phyloP scores from a whole-genome alignment of 2,888 invertebrate species.

The Drosophila pseudotalamancana region DNA sequence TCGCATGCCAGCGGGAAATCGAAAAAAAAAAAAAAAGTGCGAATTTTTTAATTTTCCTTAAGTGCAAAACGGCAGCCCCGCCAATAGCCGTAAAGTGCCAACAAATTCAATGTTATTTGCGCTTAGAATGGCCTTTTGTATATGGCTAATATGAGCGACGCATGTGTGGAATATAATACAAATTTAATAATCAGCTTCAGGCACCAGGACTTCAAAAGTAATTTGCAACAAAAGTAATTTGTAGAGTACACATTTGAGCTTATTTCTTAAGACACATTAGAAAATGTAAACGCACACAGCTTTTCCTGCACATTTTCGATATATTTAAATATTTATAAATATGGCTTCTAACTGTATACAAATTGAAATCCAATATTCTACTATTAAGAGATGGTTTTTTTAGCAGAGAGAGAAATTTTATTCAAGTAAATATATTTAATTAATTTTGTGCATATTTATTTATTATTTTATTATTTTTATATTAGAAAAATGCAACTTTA shows the following conservation, averaged over 20 bases:
- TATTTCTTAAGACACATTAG: not conserved
- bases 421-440: too few relatives aligned
- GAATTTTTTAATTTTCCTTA: constrained; percentile 71
- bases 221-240: not conserved
- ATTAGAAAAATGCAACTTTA: too few relatives aligned
- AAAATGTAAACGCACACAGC: too few relatives aligned
- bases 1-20: constrained; percentile 57
- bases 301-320: too few relatives aligned
- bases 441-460: too few relatives aligned
- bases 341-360: too few relatives aligned
- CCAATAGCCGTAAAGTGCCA: constrained; percentile 61
- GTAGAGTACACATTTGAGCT: too few relatives aligned
- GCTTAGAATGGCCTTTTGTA: constrained; percentile 48
- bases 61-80: constrained; percentile 53
- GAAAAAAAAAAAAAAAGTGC: constrained; percentile 41
- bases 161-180: constrained; percentile 21
- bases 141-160: constrained; percentile 41
- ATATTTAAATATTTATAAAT: too few relatives aligned
- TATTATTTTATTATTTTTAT: too few relatives aligned
- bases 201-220: not conserved
- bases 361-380: too few relatives aligned
- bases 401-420: too few relatives aligned
- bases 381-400: too few relatives aligned
- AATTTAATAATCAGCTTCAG: constrained; percentile 2
- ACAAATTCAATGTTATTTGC: constrained; percentile 69